Evolutionary conservation across 2,888 invertebrate species (phyloP).

Genomic region (Parascotia fuliginaria): DNA sequence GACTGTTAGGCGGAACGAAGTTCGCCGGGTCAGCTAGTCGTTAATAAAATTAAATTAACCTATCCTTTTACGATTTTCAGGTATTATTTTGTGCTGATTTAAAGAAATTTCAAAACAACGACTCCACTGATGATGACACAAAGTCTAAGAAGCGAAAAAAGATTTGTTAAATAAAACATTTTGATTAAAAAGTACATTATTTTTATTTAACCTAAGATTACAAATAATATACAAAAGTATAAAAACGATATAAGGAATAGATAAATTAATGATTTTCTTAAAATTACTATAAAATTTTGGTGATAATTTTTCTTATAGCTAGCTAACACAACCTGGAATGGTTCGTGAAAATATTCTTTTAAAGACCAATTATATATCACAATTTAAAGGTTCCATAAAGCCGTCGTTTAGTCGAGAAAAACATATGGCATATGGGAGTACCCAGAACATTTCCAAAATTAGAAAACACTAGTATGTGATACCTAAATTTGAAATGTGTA

Average conservation of each 20-base stretch:
- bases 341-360: conserved; percentile 60
- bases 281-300: conserved; percentile 8
- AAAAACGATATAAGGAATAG: conserved; percentile 26
- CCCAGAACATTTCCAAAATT: not conserved
- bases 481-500: too few species aligned
- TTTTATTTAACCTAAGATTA: conserved; percentile 26
- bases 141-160: conserved; percentile 67
- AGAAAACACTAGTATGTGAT: not conserved
- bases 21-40: too few species aligned
- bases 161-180: conserved; percentile 9
- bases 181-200: conserved; percentile 17
- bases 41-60: too few species aligned
- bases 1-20: too few species aligned
- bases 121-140: conserved; percentile 33
- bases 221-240: conserved; percentile 47
- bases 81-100: conserved; percentile 93
- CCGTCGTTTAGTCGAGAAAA: too few species aligned
- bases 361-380: conserved; percentile 70
- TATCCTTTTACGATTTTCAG: too few species aligned
- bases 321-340: conserved; percentile 71
- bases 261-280: not conserved
- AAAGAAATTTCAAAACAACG: conserved; percentile 87
- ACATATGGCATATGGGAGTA: too few species aligned
- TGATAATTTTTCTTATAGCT: conserved; percentile 19
- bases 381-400: conserved; percentile 31